A percentile compares a stretch with the other conserved stretches of the same genome.
Evolutionary conservation across 2,888 invertebrate genomes (phyloP).

Genomic region (Eupithecia exiguata): DNA sequence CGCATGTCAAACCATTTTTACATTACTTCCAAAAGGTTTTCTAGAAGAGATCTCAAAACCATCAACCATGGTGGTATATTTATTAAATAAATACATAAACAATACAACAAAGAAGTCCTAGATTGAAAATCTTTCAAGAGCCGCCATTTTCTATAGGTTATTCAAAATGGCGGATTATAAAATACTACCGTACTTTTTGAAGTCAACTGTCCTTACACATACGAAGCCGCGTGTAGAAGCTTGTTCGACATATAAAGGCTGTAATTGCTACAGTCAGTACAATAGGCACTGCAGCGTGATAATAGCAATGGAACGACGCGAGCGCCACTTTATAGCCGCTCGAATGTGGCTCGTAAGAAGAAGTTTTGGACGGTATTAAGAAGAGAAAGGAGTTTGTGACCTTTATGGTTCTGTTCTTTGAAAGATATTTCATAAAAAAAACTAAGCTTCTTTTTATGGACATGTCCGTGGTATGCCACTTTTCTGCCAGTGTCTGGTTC

Average conservation of each 20-base stretch:
- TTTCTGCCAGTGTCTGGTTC: too few relatives aligned
- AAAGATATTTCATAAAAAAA: not conserved
- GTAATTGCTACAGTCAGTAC: not conserved
- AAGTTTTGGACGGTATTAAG: conserved; percentile 9
- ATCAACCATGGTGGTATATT: not conserved
- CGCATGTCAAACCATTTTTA: not conserved
- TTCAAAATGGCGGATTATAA: conserved; percentile 1
- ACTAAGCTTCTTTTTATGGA: too few relatives aligned
- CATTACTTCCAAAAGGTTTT: not conserved
- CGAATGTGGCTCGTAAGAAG: conserved; percentile 3
- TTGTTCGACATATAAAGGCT: not conserved
- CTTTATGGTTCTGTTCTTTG: not conserved
- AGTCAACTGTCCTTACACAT: not conserved
- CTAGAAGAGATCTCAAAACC: not conserved
- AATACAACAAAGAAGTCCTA: not conserved
- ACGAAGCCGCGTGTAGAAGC: conserved; percentile 10
- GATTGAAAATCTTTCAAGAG: not conserved
- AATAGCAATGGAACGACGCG: conserved; percentile 4
- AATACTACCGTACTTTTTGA: not conserved
- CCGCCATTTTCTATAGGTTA: not conserved
- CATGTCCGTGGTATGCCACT: too few relatives aligned
- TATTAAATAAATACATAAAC: not conserved
- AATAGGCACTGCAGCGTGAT: not conserved
- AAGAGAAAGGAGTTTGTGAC: not conserved
- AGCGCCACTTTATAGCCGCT: conserved; percentile 3